Evolutionary conservation across 1,140 invertebrate genomes (phyloP), one percentile per base, ranked within the genome.

Genomic region (Calliphora vicina): DNA sequence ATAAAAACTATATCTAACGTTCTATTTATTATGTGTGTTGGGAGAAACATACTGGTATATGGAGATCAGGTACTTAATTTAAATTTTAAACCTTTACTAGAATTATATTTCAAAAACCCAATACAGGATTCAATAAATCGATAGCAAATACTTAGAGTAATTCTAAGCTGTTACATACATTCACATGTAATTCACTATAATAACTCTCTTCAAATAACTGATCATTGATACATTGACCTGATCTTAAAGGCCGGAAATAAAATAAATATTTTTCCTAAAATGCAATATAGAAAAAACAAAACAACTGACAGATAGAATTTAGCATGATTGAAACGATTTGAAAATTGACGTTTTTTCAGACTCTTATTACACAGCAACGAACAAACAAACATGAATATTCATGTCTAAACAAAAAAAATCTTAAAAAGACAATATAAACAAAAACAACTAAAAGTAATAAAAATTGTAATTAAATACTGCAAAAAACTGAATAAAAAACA

Each of bases 381-480:
- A 76, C 74, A 76, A 76, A 76, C 42, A 43, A 76, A 76, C 74
- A 78, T 78, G 74, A 78, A 78, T 78, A 78, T 78, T n/a, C 35
- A 78, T 78, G 74, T 23, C 35, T 78, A 78, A 78, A 78, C 35
- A 43, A 23, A 78, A 43, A 78, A 45, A 72, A 72, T 83, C 74
- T 82, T n/a, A n/a, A n/a, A 35, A 81, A 85, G 25, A 73, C n/a
- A n/a, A n/a, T n/a, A 82, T 6, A 80, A 83, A 83, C 82, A 74
- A 35, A 29, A 74, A 23, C 72, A 74, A 35, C 72, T 78, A 78
- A 87, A 87, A 87, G 83, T 86, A 85, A 86, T 87, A 83, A 85
- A 78, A 85, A 81, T 57, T 84, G 85, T 87, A 87, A 84, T 86
- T 82, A 84, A 87, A 85, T 85, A 25, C 81, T 80, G 82, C 82